Conservation (phyloP, 2,888 invertebrate genomes). For the Rotaria macrura region DNA sequence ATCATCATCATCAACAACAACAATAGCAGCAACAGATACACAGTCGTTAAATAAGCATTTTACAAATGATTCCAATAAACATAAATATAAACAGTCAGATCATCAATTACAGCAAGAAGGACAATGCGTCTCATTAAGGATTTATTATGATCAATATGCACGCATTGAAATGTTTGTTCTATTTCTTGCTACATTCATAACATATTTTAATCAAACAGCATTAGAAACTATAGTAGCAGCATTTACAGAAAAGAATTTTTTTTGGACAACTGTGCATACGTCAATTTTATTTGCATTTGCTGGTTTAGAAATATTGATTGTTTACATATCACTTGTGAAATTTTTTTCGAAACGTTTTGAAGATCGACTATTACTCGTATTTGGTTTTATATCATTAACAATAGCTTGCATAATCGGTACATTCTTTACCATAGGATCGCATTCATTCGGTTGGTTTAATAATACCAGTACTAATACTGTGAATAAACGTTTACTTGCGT, state of each 20-base stretch:
- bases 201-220: slow-evolving; percentile 50
- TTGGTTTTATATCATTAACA: slow-evolving; percentile 42
- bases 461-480: neutral
- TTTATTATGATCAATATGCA: neutral
- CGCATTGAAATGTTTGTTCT: slow-evolving; percentile 45
- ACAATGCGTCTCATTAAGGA: neutral
- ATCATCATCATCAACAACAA: neutral
- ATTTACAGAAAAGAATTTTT: slow-evolving; percentile 44
- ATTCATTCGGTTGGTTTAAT: neutral
- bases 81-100: neutral
- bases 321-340: slow-evolving; percentile 44
- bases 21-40: neutral
- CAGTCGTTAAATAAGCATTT: neutral
- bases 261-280: slow-evolving; percentile 49
- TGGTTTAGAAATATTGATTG: slow-evolving; percentile 46
- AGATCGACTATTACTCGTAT: slow-evolving; percentile 44
- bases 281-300: slow-evolving; percentile 50
- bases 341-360: slow-evolving; percentile 42
- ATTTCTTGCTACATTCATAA: slow-evolving; percentile 47
- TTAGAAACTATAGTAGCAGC: slow-evolving; percentile 51
- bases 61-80: neutral
- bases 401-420: slow-evolving; percentile 43
- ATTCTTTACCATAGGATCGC: slow-evolving; percentile 35
- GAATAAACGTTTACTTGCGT: slow-evolving; percentile 26
- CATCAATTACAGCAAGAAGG: neutral